Evolutionary conservation across 2,113 vertebrate genomes (phyloP).

Genomic region (Falco punctatus): DNA sequence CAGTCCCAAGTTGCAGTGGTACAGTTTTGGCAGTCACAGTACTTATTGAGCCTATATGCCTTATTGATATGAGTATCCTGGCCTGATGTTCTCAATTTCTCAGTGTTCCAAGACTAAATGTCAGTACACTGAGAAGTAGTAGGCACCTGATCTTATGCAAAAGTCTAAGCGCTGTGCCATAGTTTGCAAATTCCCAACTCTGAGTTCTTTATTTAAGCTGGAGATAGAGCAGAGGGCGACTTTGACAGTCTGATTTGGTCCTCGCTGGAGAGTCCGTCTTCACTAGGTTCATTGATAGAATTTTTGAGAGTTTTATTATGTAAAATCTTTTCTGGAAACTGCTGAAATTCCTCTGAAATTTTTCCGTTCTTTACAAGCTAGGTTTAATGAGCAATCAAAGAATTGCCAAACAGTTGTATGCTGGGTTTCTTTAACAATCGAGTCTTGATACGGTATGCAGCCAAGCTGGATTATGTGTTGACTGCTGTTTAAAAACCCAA

Average conservation of each 20-base stretch:
- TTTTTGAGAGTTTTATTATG: neutral
- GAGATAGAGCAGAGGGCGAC: neutral
- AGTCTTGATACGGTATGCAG: neutral
- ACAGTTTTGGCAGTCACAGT: neutral
- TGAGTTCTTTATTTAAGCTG: conserved; percentile 7
- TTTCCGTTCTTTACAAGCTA: neutral
- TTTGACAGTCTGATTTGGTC: conserved; percentile 4
- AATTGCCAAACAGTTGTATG: neutral
- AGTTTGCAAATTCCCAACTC: neutral
- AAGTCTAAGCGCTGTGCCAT: neutral
- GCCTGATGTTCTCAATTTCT: neutral
- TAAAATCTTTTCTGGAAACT: neutral
- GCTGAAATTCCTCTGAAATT: conserved; percentile 9
- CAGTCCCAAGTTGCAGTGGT: neutral
- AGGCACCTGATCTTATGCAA: neutral
- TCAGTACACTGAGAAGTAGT: neutral
- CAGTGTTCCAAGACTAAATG: neutral
- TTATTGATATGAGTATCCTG: neutral
- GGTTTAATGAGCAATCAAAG: conserved; percentile 25
- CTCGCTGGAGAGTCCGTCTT: neutral
- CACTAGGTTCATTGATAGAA: neutral
- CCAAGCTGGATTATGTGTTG: conserved; percentile 39
- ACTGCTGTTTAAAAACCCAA: conserved; percentile 54
- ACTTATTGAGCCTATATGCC: neutral
- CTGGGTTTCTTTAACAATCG: neutral